Evolutionary conservation across 2,113 vertebrate genomes (phyloP), one percentile per base, ranked within the genome.

Genomic region (Pithys albifrons): DNA sequence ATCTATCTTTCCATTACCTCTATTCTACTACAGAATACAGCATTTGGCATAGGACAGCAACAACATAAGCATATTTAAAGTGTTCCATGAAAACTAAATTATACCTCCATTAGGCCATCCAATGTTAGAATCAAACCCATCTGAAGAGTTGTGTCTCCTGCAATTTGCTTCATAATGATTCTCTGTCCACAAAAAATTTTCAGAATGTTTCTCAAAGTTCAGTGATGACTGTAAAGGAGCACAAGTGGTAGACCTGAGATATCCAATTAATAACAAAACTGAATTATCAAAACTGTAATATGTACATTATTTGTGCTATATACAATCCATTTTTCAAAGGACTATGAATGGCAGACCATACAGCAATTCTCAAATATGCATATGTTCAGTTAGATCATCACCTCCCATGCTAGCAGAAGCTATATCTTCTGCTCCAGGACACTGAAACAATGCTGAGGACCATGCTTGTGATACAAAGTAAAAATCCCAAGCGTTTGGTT

Each of bases 101-200:
- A 87, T 96, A 98, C 98, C 97, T 97, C 98, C 96, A 59, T 94
- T 97, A 96, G 95, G 66, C 94, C 97, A 96, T 65, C 97, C 97
- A 90, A 91, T 90, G 67, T 96, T 93, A 94, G 98, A 94, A 91
- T 98, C 98, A 93, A 98, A 98, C 35, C 96, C 96, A 95, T 98
- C 98, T 69, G 98, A 98, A 75, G 98, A 98, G 73, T 98, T 98
- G 91, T 97, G 97, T 72, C 98, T 97, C 83, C 98, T 97, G 80
- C 91, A 91, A 93, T 95, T 98, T 90, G 96, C 93, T 97, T 98
- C 97, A 29, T 97, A 97, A 83, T 96, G 97, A 96, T 96, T 97
- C 73, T 98, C 98, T 86, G 97, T 93, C 93, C 97, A 97, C 27
- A 95, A 91, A 78, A 96, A 96, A 64, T 96, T 96, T 93, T 98